Percentiles rank a stretch among this genome's conserved stretches.
Evolutionary conservation across 2,888 invertebrate species (phyloP).

Genomic region (Diarsia brunnea): DNA sequence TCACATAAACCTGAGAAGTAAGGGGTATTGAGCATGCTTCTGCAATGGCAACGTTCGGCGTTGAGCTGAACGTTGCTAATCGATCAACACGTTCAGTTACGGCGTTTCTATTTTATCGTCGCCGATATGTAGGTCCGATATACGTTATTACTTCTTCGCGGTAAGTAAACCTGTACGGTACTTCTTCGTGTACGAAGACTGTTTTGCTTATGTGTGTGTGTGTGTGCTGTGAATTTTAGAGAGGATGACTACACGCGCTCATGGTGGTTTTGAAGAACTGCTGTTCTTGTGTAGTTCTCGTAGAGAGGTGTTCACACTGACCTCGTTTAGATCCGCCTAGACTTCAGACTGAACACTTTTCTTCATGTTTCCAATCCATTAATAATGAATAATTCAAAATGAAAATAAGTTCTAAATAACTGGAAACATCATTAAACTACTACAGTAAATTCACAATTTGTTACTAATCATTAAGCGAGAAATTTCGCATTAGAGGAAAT

Average conservation of each 20-base stretch:
- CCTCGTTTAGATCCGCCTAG: neutral
- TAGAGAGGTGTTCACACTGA: too few species aligned
- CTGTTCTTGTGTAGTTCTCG: neutral
- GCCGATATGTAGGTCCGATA: neutral
- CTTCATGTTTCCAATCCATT: neutral
- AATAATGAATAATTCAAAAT: neutral
- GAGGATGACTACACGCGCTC: too few species aligned
- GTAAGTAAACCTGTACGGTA: too few species aligned
- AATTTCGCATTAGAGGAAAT: constrained; percentile 30
- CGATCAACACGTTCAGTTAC: neutral
- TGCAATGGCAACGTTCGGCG: neutral
- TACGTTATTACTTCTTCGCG: too few species aligned
- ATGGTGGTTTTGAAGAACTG: neutral
- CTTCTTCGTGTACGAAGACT: too few species aligned
- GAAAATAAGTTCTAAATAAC: neutral
- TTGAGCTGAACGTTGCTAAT: neutral
- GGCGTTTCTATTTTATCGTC: neutral
- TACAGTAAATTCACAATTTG: neutral
- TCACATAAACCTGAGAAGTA: neutral
- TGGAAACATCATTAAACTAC: neutral
- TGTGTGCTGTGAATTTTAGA: neutral
- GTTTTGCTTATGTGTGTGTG: too few species aligned
- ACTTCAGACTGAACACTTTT: neutral
- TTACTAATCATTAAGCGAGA: neutral
- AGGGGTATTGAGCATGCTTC: neutral